phyloP scores from a whole-genome alignment of 2,888 invertebrate species.

The Griposia aprilina region DNA sequence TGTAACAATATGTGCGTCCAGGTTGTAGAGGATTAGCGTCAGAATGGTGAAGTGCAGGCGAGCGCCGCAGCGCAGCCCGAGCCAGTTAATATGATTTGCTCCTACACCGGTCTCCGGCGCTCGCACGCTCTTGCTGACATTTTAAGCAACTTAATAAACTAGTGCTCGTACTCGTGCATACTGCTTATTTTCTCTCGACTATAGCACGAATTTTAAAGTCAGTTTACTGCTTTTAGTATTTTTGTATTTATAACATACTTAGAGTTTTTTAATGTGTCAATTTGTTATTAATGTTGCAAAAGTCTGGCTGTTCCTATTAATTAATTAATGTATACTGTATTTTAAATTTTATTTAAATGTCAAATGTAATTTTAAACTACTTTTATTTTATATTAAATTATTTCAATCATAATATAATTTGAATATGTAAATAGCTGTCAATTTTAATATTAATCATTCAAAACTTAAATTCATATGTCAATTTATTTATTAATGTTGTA shows the following conservation, averaged over 20 bases:
- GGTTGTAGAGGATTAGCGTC: constrained; percentile 72
- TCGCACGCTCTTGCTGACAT: constrained; percentile 74
- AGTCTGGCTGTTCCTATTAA: no score
- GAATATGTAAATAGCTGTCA: no score
- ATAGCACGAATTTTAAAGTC: constrained; percentile 51
- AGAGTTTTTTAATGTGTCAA: no score
- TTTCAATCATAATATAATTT: no score
- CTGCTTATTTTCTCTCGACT: constrained; percentile 69
- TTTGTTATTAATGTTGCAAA: no score
- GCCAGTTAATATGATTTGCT: constrained; percentile 84
- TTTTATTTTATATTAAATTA: no score
- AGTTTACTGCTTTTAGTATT: constrained; percentile 46
- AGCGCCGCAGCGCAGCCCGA: constrained; percentile 64
- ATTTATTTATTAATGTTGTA: no score
- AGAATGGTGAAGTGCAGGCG: constrained; percentile 71
- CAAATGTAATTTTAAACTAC: no score
- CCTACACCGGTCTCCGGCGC: constrained; percentile 59
- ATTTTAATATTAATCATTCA: no score
- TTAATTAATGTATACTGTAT: no score
- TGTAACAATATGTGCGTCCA: constrained; percentile 53
- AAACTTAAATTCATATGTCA: no score
- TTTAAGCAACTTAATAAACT: constrained; percentile 84
- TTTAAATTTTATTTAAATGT: no score
- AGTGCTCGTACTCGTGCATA: constrained; percentile 69
- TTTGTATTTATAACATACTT: constrained; percentile 1